Conservation (phyloP, 2,797 vertebrate genomes). For the Crocodylus rhombifer region DNA sequence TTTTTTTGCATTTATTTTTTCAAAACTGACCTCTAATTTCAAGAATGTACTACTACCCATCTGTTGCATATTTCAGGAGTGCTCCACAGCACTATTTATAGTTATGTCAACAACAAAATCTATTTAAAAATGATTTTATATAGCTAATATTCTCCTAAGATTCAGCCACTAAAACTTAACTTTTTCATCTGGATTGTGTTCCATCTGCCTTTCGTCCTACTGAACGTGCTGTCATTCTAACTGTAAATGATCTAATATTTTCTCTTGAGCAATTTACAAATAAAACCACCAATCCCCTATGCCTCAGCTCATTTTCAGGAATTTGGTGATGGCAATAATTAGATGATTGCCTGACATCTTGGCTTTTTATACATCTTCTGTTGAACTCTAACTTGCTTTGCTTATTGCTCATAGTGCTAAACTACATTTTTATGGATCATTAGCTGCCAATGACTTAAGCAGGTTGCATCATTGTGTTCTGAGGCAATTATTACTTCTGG, state of each 20-base stretch:
- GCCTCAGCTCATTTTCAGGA: not conserved
- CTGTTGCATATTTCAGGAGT: not conserved
- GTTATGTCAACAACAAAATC: not conserved
- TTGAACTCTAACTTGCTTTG: accelerated
- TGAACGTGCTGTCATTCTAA: not conserved
- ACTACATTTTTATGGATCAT: not conserved
- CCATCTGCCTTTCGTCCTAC: not conserved
- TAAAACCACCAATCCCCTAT: not conserved
- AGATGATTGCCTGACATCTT: not conserved
- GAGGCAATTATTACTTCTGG: not conserved
- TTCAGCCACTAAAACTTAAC: not conserved
- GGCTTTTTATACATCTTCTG: not conserved
- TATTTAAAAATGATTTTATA: not conserved
- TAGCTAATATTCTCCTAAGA: not conserved
- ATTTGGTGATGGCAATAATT: accelerated
- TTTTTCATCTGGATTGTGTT: not conserved
- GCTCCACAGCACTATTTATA: not conserved
- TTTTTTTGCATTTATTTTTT: not conserved
- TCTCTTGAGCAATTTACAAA: not conserved
- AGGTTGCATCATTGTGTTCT: not conserved
- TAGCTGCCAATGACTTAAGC: not conserved
- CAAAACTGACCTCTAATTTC: not conserved
- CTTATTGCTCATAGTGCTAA: not conserved
- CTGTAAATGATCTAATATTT: not conserved
- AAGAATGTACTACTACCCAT: not conserved